These are phyloP conservation scores for Austrofundulus limnaeus DNA, from an alignment of 2,113 vertebrate species.

Conservation along the genomic window DNA sequence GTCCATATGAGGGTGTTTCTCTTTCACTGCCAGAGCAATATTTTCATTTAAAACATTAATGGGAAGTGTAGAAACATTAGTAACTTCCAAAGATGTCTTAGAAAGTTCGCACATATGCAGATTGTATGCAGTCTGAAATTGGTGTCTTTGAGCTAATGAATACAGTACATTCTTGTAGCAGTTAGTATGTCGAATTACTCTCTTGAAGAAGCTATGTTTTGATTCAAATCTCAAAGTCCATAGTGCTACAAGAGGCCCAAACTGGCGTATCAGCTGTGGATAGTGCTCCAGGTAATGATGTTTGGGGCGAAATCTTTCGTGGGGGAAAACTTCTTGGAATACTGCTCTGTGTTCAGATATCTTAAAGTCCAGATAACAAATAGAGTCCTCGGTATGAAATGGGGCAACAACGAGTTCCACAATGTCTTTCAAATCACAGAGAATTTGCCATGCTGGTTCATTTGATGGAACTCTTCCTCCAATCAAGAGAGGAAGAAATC, in stretches of 20 bases:
- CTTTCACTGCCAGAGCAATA: no score
- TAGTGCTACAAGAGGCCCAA: not conserved
- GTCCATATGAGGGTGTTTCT: no score
- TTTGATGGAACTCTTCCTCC: no score
- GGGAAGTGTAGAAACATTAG: no score
- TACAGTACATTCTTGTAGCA: not conserved
- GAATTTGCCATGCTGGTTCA: no score
- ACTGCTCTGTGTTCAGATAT: not conserved
- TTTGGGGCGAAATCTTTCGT: not conserved
- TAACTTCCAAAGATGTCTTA: not conserved
- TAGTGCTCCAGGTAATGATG: not conserved
- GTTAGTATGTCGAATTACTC: not conserved
- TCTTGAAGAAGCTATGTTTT: not conserved
- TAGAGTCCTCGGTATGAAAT: not conserved
- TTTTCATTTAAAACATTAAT: no score
- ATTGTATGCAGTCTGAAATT: not conserved
- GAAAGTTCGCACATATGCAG: not conserved
- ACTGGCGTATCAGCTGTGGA: not conserved
- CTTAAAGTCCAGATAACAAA: not conserved
- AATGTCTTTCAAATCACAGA: constrained; percentile 3
- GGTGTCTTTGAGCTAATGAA: not conserved
- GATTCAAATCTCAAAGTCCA: constrained; percentile 3
- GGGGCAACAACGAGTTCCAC: not conserved
- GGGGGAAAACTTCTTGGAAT: not conserved
- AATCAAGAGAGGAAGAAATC: no score